phyloP scores from a whole-genome alignment of 2,888 invertebrate species.

The Epistrophe grossulariae region DNA sequence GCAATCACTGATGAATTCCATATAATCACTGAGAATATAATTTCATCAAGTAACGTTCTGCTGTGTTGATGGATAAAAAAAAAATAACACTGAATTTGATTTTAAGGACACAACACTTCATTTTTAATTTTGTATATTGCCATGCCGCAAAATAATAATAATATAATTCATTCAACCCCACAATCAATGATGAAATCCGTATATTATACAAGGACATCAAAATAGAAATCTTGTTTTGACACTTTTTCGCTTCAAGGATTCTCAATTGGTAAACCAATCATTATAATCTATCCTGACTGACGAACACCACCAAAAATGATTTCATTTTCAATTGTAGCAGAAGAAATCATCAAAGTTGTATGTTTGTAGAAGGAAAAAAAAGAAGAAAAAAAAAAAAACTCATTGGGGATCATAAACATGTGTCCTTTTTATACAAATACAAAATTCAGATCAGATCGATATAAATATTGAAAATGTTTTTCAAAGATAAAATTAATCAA shows the following conservation, averaged over 20 bases:
- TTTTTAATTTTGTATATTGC: constrained; percentile 69
- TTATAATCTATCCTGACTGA: constrained; percentile 48
- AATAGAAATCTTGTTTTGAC: constrained; percentile 74
- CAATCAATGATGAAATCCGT: constrained; percentile 22
- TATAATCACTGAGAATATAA: not conserved
- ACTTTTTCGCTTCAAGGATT: constrained; percentile 74
- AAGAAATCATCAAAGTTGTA: constrained; percentile 15
- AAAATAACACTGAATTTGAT: constrained; percentile 58
- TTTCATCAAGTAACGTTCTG: not conserved
- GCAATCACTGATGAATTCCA: too few relatives aligned
- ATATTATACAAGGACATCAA: constrained; percentile 55
- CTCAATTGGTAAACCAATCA: constrained; percentile 61
- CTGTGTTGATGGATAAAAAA: not conserved
- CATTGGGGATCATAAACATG: constrained; percentile 52
- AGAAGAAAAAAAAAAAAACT: not conserved
- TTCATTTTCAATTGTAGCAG: constrained; percentile 54
- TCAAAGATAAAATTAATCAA: constrained; percentile 72
- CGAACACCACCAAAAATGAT: constrained; percentile 49
- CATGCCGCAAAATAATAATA: constrained; percentile 21
- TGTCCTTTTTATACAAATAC: constrained; percentile 56
- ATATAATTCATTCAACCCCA: constrained; percentile 41
- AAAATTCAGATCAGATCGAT: not conserved
- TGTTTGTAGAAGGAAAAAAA: not conserved
- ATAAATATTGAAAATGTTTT: constrained; percentile 22
- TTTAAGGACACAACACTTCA: constrained; percentile 69